Percentiles rank a stretch among this genome's conserved stretches.
phyloP scores from a whole-genome alignment of 1,140 invertebrate genomes.

The Aphis gossypii region DNA sequence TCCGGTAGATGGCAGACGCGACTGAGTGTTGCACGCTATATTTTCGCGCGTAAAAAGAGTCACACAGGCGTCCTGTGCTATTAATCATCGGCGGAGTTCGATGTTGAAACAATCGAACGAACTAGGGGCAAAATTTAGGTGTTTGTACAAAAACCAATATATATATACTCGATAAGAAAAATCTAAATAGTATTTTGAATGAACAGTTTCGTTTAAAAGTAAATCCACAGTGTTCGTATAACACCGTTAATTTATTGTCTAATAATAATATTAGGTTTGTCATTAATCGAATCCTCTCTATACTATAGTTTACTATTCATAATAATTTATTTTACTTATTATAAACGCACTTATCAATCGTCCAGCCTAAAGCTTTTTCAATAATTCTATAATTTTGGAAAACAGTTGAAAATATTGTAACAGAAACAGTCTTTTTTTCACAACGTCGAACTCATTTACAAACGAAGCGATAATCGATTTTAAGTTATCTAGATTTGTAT shows the following conservation, averaged over 20 bases:
- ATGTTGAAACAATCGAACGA: background rate
- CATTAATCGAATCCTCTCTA: background rate
- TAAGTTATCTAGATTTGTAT: background rate
- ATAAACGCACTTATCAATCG: background rate
- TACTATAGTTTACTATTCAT: background rate
- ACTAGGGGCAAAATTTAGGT: too few species aligned
- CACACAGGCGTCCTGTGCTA: background rate
- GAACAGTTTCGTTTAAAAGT: too few species aligned
- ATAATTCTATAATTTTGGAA: background rate
- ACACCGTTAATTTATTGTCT: background rate
- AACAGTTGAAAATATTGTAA: background rate
- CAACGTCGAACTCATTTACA: background rate
- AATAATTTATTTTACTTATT: background rate
- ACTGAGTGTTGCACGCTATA: background rate
- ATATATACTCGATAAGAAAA: too few species aligned
- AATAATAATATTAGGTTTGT: background rate
- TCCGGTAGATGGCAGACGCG: background rate
- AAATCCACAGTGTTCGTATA: background rate
- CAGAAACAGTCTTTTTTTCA: background rate
- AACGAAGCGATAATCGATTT: background rate
- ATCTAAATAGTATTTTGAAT: too few species aligned
- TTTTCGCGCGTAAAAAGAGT: background rate
- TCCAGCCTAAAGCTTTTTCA: background rate
- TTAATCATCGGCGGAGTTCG: background rate
- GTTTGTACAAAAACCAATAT: too few species aligned